phyloP scores from a whole-genome alignment of 2,113 vertebrate species.

The Nyctereutes procyonoides region DNA sequence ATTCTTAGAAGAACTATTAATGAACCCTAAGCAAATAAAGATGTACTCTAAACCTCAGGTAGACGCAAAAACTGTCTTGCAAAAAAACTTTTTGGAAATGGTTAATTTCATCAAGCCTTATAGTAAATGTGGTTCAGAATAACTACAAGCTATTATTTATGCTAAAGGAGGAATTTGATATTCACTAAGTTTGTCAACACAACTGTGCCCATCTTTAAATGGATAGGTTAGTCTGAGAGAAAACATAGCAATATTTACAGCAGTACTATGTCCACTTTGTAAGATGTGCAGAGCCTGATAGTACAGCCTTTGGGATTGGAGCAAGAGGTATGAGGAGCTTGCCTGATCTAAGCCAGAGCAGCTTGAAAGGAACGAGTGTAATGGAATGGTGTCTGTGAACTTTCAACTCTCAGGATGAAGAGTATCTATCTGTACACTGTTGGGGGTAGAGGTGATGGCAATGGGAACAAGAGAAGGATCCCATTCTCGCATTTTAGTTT shows the following conservation, averaged over 20 bases:
- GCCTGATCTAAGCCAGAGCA: neutral
- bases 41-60: neutral
- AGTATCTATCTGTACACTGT: neutral
- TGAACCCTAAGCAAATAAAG: neutral
- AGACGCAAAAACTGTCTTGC: slow-evolving; percentile 7
- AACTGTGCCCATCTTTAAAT: neutral
- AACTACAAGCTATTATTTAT: slow-evolving; percentile 53
- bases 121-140: slow-evolving; percentile 2
- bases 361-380: neutral
- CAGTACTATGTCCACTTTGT: neutral
- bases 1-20: neutral
- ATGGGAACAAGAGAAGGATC: neutral
- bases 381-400: neutral
- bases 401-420: neutral
- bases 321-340: neutral
- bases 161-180: neutral
- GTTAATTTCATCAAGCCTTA: neutral
- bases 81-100: slow-evolving; percentile 26
- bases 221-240: slow-evolving; percentile 7
- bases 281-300: neutral
- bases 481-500: neutral
- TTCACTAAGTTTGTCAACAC: neutral
- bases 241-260: neutral
- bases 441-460: neutral
- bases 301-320: neutral